Base-by-base conservation (phyloP, 2,888 invertebrate species). In the Chrysolina oricalcia region DNA sequence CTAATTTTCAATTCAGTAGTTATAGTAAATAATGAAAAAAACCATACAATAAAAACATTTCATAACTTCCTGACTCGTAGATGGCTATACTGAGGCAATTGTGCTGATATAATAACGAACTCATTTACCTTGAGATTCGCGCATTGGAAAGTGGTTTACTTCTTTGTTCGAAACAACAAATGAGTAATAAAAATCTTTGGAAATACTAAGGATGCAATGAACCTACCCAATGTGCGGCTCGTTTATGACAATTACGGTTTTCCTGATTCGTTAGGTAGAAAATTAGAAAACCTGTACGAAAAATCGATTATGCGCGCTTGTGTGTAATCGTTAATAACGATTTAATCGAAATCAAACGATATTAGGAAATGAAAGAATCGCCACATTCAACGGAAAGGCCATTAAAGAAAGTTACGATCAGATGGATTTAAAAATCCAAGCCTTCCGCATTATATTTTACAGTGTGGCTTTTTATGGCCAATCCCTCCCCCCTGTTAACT, bases 161-260 rank as follows among this genome's bases (percentile, higher is more conserved):
- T 72, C 75, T 75, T 75, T 75, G 75, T 75, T 69, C 50, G 59
- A 50, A 72, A 71, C 62, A 59, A 23, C 43, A 35, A 70, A 74
- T 74, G 74, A 74, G 70, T 74, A 74, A 74, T 74, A 74, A 27
- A 10, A 59, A n/a, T 23, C n/a, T 59, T 59, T 23, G 27, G 59
- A 59, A 59, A 59, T n/a, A n/a, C 35, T 35, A n/a, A 35, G n/a
- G 59, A 53, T 53, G 53, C 53, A 53, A 53, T 53, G 53, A 17
- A 10, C 4, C 13, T 53, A 53, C 17, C 21, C 17, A 53, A 53
- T 53, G 17, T 19, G 11, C 19, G 17, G 10, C 17, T 19, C 19
- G 9, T 50, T 50, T 43, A 43, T 53, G 53, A 53, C 53, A 50
- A 11, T 53, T 13, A 21, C 9, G 21, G 53, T 53, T 53, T 53